phyloP scores from a whole-genome alignment of 1,140 invertebrate genomes.

The Megalopta genalis region DNA sequence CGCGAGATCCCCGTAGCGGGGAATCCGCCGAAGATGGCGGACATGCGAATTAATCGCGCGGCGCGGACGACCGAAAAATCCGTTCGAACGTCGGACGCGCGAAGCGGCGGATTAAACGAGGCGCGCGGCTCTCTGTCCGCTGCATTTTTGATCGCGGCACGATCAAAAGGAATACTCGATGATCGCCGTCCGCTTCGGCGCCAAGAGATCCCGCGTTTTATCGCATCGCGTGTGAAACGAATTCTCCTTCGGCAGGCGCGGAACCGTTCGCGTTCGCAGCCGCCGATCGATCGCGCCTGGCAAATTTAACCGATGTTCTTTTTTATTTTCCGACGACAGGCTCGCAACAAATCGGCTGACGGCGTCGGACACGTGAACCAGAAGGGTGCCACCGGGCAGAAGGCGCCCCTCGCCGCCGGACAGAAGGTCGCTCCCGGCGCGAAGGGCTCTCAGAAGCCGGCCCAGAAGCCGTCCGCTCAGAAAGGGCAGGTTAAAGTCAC shows the following conservation, averaged over 20 bases:
- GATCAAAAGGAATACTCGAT: background rate
- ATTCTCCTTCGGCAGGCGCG: background rate
- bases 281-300: background rate
- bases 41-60: too few species aligned
- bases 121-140: background rate
- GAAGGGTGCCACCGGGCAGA: conserved; percentile 82
- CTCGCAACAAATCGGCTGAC: conserved; percentile 89
- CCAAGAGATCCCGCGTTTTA: background rate
- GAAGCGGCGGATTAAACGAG: background rate
- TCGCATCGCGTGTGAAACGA: background rate
- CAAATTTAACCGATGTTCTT: conserved; percentile 25
- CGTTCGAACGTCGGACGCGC: background rate
- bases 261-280: background rate
- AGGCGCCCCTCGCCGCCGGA: conserved; percentile 78
- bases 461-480: conserved; percentile 80
- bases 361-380: conserved; percentile 86
- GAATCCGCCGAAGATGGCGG: too few species aligned
- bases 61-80: background rate
- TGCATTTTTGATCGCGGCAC: background rate
- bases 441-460: conserved; percentile 80
- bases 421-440: conserved; percentile 83
- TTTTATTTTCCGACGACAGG: conserved; percentile 78
- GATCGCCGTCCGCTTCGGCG: background rate
- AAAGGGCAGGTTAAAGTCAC: conserved; percentile 78
- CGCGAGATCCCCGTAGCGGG: background rate